Percentiles rank a stretch among this genome's conserved stretches.
These are phyloP conservation scores for Scaptomyza polygonia DNA, from an alignment of 2,888 invertebrate genomes.

Conservation along the genomic window DNA sequence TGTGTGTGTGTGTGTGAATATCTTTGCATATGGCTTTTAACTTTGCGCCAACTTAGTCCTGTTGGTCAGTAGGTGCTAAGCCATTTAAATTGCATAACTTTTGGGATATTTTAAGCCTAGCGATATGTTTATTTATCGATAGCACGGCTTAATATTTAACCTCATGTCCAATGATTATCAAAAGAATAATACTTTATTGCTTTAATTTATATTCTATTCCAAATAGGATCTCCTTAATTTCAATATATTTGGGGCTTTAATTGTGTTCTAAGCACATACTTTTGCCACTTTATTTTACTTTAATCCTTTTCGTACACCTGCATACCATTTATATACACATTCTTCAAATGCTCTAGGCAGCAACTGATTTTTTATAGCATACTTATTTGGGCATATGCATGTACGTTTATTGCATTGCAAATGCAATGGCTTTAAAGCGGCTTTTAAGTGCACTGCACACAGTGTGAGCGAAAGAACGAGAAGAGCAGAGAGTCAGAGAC, in stretches of 20 bases:
- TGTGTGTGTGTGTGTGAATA: slow-evolving; percentile 3
- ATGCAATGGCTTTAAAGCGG: slow-evolving; percentile 42
- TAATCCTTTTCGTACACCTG: background rate
- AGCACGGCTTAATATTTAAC: no score
- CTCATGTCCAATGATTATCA: background rate
- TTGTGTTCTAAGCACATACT: background rate
- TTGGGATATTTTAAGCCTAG: background rate
- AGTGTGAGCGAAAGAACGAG: background rate
- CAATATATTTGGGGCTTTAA: background rate
- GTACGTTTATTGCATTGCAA: slow-evolving; percentile 5
- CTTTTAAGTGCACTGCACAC: slow-evolving; percentile 39
- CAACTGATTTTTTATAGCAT: slow-evolving; percentile 1
- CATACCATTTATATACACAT: background rate
- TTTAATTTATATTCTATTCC: no score
- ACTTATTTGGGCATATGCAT: slow-evolving; percentile 3
- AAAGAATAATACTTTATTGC: background rate
- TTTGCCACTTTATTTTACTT: no score
- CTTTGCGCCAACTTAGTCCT: slow-evolving; percentile 6
- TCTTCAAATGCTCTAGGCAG: background rate
- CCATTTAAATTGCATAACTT: slow-evolving; percentile 22
- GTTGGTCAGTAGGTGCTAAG: slow-evolving; percentile 34
- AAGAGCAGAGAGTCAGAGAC: background rate
- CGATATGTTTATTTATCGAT: background rate
- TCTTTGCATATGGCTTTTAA: slow-evolving; percentile 19
- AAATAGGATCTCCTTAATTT: no score